Evolutionary conservation across 2,888 invertebrate genomes (phyloP), one percentile per base, ranked within the genome.

Genomic region (Balanococcus diminutus): DNA sequence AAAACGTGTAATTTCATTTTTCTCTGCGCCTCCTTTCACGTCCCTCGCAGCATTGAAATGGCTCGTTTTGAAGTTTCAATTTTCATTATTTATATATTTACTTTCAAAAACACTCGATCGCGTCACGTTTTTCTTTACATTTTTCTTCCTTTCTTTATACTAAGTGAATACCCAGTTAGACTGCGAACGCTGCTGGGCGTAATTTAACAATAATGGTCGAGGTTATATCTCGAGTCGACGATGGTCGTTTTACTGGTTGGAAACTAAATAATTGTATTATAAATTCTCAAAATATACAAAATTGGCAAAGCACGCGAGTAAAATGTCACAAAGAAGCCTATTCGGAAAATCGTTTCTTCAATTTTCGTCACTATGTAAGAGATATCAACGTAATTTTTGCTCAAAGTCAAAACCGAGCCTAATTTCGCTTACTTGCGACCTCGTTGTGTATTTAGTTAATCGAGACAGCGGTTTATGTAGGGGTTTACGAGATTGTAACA

Each of bases 381-480:
- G n/a, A n/a, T n/a, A n/a, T 16, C 46, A 46, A 5, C 46, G n/a
- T 14, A 4, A 46, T 46, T 14, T 46, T 46, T n/a, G 46, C 14
- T 46, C 36, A 36, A 36, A 36, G 8, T 36, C 16, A 56, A 56
- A 56, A 56, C 4, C 56, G 22, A 56, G 56, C 56, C 56, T 56
- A 56, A 56, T 56, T 56, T 22, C 19, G 56, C 11, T 56, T 56
- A 56, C 22, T 56, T 4, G 19, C 19, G 19, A 19, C 0, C 22
- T 31, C 28, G 22, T 72, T 31, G 72, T 72, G 72, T 72, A 72
- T 72, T 72, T 72, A 22, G 72, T 72, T 72, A 72, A 72, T 72
- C 22, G 72, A 72, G 31, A 72, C 72, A 14, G 72, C 31, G 72
- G 28, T 25, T 31, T 72, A 11, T 72, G 14, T 72, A 16, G 11